Evolutionary conservation across 2,113 vertebrate species (phyloP), one percentile per base, ranked within the genome.

Genomic region (Rhinogobius similis): DNA sequence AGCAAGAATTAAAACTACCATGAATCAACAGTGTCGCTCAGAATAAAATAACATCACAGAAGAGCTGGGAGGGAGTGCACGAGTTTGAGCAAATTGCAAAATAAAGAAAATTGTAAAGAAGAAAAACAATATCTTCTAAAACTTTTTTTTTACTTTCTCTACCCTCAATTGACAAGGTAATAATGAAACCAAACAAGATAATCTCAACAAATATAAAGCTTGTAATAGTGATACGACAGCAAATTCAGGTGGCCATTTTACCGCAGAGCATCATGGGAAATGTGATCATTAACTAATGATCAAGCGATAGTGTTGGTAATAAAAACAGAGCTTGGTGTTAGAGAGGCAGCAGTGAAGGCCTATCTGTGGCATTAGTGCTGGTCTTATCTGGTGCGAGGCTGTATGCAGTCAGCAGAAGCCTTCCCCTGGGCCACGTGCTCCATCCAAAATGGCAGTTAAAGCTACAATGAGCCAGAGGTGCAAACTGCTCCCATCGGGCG

Each of bases 401-500:
- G 81, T 24, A 64, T 62, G 16, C 50, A 78, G 61, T 74, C 53
- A 72, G 43, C 26, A 65, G 39, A 1, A 62, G 62, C 63, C 41
- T 62, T 43, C 11, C 67, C 18, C 12, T 0, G 43, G 58, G 70
- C 55, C 26, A 13, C 29, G 65, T 32, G 62, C 27, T 41, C 50
- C 46, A 63, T 77, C 23, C 27, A 43, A 71, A 81, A 78, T 72
- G 38, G 70, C 73, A 26, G 77, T 77, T 71, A 67, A 81, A 63
- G 50, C 77, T 71, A 65, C 73, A 76, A 81, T 10, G 18, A 72
- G 44, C 66, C 43, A 36, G 67, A 72, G 53, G 72, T 56, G 62
- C 72, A 72, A 46, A 77, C 48, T n/a, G 69, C 68, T 58, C 61
- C 84, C 65, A 21, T 29, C n/a, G 81, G 85, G 70, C 61, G 78